Evolutionary conservation across 2,888 invertebrate genomes (phyloP), one percentile per base, ranked within the genome.

Genomic region (Byasa hedistus): DNA sequence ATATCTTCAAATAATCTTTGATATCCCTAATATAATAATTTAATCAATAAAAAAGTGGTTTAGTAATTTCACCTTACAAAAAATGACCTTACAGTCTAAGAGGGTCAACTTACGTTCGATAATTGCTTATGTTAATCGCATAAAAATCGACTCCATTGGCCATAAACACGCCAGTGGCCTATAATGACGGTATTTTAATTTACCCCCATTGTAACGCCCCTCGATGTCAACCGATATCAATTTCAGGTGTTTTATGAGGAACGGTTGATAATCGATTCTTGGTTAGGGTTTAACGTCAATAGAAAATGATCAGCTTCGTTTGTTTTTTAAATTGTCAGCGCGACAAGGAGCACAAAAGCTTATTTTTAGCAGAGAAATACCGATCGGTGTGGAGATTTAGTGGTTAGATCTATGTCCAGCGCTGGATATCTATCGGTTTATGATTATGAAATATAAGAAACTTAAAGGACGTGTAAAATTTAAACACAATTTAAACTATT

Each of bases 51-150:
- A 32, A 32, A 3, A 32, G 10, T 44, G 2, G 44, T 44, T 19
- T 17, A 44, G 12, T 44, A 44, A 44, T 15, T 1, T 4, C 3
- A 15, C 2, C 15, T 44, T 17, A 44, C 19, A 44, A 61, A 19
- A 22, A 22, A 7, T 39, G 66, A 66, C 57, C 61, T 61, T 57
- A 23, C 22, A 68, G 68, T 61, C 69, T 65, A 75, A 71, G 70
- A 71, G 68, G 68, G 71, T 71, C 71, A 72, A 68, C 57, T 65
- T 70, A 27, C 52, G 55, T 32, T 68, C 76, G 71, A 78, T 79
- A 77, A 78, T 73, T 76, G 78, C 74, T 79, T 79, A 79, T 78
- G 79, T 76, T 80, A 82, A 83, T 82, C 80, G 73, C 76, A 77
- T 79, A 79, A 81, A 82, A 76, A 81, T 79, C 77, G 77, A 74